Evolutionary conservation across 2,113 vertebrate species (phyloP).

Genomic region (Sphaerodactylus townsendi): DNA sequence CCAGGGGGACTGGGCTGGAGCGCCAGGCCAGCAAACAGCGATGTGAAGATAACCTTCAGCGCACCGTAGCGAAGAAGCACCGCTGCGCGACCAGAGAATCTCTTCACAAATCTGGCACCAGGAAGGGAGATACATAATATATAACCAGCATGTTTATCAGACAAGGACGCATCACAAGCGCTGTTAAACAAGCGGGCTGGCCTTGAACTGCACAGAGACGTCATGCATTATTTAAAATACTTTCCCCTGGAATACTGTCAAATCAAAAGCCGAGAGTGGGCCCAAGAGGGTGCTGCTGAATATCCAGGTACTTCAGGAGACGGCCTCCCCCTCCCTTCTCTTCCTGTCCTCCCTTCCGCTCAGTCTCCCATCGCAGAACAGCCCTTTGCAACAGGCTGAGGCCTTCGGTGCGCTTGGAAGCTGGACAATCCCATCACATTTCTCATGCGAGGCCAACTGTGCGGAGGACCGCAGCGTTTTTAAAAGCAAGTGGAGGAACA

Average conservation of each 20-base stretch:
- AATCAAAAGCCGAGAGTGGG: conserved; percentile 15
- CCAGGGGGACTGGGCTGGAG: background rate
- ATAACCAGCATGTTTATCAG: conserved; percentile 55
- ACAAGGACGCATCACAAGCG: conserved; percentile 37
- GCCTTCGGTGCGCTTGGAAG: background rate
- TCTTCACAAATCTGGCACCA: conserved; percentile 21
- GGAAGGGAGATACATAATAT: conserved; percentile 44
- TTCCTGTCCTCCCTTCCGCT: background rate
- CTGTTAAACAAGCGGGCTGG: conserved; percentile 42
- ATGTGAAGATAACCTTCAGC: conserved; percentile 26
- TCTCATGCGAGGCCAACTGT: accelerated
- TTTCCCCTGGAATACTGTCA: conserved; percentile 55
- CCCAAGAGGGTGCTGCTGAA: background rate
- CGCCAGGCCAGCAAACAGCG: background rate
- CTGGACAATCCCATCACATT: background rate
- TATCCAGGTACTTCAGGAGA: accelerated
- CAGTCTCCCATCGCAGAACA: background rate
- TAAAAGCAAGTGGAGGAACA: accelerated
- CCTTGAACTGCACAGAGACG: conserved; percentile 52
- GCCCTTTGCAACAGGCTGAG: background rate
- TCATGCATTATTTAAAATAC: conserved; percentile 67
- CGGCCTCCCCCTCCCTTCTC: background rate
- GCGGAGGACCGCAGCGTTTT: background rate
- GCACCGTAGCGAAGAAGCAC: conserved; percentile 38
- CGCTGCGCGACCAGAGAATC: conserved; percentile 31